These are phyloP conservation scores for Synergus umbraculus DNA, from an alignment of 2,888 invertebrate species.

Conservation along the genomic window DNA sequence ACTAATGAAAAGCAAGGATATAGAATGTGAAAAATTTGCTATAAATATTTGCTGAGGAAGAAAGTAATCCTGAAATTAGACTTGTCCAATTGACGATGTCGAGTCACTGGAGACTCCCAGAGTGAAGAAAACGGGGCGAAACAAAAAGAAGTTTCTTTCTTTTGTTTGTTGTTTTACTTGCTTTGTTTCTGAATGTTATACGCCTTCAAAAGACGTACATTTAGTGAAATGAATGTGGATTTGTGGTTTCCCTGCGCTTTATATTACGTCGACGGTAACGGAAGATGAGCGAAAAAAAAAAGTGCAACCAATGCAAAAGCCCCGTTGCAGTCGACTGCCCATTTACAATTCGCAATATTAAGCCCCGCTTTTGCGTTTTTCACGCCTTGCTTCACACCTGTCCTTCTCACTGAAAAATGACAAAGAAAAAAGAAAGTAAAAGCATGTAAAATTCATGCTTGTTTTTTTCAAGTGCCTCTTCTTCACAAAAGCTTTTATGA, in stretches of 20 bases:
- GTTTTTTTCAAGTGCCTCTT: not conserved
- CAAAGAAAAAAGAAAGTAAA: not conserved
- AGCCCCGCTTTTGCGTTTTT: not conserved
- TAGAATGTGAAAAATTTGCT: too few species aligned
- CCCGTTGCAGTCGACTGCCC: constrained; percentile 2
- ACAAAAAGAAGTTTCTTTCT: not conserved
- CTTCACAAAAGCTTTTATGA: not conserved
- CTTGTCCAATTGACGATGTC: too few species aligned
- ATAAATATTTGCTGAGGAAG: too few species aligned
- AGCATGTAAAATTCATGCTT: not conserved
- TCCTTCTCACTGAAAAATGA: not conserved
- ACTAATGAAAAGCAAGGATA: not conserved
- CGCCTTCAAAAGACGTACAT: not conserved
- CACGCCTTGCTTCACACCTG: not conserved
- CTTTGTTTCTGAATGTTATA: not conserved
- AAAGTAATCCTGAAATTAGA: too few species aligned
- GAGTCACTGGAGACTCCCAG: too few species aligned
- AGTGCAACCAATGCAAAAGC: constrained; percentile 2
- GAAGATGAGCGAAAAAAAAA: constrained; percentile 1
- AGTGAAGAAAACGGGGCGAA: not conserved
- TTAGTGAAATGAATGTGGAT: not conserved
- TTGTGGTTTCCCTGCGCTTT: constrained; percentile 1
- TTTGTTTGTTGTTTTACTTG: too few species aligned
- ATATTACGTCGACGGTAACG: constrained; percentile 2
- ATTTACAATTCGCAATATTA: constrained; percentile 2